These are phyloP conservation scores for Coecobrya sp. DNA, from an alignment of 2,888 invertebrate genomes.

Conservation along the genomic window DNA sequence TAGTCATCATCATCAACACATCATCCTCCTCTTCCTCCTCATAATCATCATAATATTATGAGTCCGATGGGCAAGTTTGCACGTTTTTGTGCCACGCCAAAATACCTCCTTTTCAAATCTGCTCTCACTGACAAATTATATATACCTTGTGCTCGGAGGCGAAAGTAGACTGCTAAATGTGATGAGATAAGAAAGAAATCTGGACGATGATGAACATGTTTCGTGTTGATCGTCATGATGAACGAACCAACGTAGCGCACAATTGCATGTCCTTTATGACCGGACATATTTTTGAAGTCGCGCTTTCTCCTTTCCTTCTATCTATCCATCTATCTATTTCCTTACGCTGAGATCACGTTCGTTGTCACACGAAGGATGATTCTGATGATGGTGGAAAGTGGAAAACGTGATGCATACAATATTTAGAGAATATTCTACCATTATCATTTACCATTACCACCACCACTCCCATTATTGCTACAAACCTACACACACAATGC, in stretches of 20 bases:
- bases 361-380: background rate
- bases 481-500: background rate
- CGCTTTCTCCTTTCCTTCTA: too few species aligned
- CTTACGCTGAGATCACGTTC: background rate
- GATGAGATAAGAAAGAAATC: background rate
- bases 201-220: background rate
- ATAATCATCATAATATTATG: background rate
- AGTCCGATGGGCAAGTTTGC: background rate
- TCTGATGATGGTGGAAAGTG: background rate
- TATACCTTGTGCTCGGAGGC: too few species aligned
- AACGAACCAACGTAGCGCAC: background rate
- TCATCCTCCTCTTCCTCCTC: background rate
- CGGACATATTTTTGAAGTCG: background rate
- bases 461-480: background rate
- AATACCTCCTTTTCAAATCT: too few species aligned
- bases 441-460: conserved; percentile 31
- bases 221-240: background rate
- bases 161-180: background rate
- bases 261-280: background rate
- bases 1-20: background rate
- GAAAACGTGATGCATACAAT: conserved; percentile 39
- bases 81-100: too few species aligned
- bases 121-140: too few species aligned
- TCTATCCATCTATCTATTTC: background rate
- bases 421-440: background rate